Conservation (phyloP, 2,888 invertebrate genomes). For the Drosophila cognata region DNA sequence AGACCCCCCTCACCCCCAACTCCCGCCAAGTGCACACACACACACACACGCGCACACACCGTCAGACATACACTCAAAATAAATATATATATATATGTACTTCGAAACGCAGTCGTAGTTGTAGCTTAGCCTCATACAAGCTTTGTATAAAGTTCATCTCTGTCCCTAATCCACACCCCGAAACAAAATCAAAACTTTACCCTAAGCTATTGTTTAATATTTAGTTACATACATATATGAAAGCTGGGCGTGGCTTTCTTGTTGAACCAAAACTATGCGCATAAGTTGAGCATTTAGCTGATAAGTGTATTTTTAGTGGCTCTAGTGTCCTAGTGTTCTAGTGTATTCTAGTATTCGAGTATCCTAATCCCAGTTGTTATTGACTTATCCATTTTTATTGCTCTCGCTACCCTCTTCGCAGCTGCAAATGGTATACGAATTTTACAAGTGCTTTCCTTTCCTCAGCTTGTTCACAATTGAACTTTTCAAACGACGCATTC, state of each 20-base stretch:
- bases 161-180: slow-evolving; percentile 3
- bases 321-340: slow-evolving; percentile 23
- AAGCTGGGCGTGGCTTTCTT: slow-evolving; percentile 60
- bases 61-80: not conserved
- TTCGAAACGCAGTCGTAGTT: slow-evolving; percentile 49
- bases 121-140: slow-evolving; percentile 46
- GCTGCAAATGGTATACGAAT: slow-evolving; percentile 38
- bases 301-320: slow-evolving; percentile 49
- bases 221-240: slow-evolving; percentile 62
- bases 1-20: slow-evolving; percentile 6
- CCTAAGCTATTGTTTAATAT: slow-evolving; percentile 67
- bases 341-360: slow-evolving; percentile 12
- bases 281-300: slow-evolving; percentile 61
- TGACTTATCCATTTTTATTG: slow-evolving; percentile 20
- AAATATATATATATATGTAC: not conserved
- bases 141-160: slow-evolving; percentile 73
- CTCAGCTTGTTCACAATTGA: slow-evolving; percentile 7
- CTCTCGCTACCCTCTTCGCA: slow-evolving; percentile 20
- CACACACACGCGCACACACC: not conserved
- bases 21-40: slow-evolving; percentile 11
- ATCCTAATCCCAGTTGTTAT: slow-evolving; percentile 48
- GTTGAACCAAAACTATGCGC: slow-evolving; percentile 75
- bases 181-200: slow-evolving; percentile 63
- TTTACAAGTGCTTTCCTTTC: slow-evolving; percentile 10
- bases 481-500: slow-evolving; percentile 40